phyloP scores from a whole-genome alignment of 2,888 invertebrate species.

The Crepidodera aurea region DNA sequence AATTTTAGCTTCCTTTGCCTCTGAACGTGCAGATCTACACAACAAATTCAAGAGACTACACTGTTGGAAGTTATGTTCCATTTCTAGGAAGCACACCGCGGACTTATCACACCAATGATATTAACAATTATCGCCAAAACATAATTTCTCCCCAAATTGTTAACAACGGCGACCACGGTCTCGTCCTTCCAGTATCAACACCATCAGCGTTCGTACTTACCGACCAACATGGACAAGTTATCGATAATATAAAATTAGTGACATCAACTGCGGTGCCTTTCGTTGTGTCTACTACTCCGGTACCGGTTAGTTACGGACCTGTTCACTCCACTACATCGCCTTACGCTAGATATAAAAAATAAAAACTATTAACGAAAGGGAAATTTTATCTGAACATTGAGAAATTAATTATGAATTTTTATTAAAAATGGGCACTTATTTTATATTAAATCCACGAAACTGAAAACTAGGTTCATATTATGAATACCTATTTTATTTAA shows the following conservation, averaged over 20 bases:
- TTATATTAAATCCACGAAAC: too few species aligned
- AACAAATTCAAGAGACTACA: conserved; percentile 43
- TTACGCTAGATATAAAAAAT: not conserved
- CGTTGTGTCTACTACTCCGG: conserved; percentile 20
- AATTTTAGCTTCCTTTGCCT: conserved; percentile 30
- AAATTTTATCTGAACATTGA: too few species aligned
- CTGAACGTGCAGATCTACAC: conserved; percentile 48
- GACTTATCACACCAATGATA: conserved; percentile 34
- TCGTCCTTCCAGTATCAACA: conserved; percentile 32
- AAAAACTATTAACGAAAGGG: too few species aligned
- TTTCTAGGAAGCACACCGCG: conserved; percentile 39
- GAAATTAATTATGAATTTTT: too few species aligned
- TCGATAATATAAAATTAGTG: conserved; percentile 34
- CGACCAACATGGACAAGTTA: conserved; percentile 36
- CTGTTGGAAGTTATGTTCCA: conserved; percentile 45
- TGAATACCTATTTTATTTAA: too few species aligned
- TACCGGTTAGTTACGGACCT: conserved; percentile 15
- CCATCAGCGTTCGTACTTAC: conserved; percentile 35
- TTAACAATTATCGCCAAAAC: conserved; percentile 34
- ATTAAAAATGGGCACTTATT: too few species aligned
- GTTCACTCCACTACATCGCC: not conserved
- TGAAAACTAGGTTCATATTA: too few species aligned
- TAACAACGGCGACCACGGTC: conserved; percentile 37
- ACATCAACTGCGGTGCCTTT: conserved; percentile 31
- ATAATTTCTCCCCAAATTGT: conserved; percentile 42